Conservation (phyloP, 2,797 vertebrate genomes). For the Enteromius argenteus region DNA sequence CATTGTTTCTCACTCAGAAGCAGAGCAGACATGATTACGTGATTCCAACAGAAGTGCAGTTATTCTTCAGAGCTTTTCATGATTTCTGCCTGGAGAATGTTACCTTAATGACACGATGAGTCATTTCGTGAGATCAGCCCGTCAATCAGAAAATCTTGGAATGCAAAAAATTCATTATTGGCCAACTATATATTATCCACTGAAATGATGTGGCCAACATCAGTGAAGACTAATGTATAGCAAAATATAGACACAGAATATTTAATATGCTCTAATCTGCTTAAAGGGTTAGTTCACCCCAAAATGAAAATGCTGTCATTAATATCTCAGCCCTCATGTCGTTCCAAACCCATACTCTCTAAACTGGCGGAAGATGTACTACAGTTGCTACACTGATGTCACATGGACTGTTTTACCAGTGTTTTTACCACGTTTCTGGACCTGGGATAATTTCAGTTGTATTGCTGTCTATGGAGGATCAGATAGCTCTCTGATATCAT, state of each 20-base stretch:
- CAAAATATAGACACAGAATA: not conserved
- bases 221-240: not conserved
- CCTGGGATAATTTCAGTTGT: no score
- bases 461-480: no score
- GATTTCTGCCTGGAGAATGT: constrained; percentile 22
- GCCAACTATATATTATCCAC: not conserved
- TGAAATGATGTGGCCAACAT: not conserved
- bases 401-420: no score
- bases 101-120: constrained; percentile 32
- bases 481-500: no score
- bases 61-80: constrained; percentile 40
- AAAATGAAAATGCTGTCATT: no score
- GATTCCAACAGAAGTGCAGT: constrained; percentile 26
- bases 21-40: constrained; percentile 38
- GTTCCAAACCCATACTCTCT: no score
- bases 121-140: constrained; percentile 37
- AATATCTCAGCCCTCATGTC: no score
- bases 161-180: not conserved
- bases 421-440: no score
- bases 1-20: constrained; percentile 44
- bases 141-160: constrained; percentile 25
- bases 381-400: no score
- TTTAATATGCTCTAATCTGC: not conserved
- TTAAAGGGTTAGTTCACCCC: no score
- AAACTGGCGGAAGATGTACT: no score